Conservation (phyloP, 2,888 invertebrate genomes). For the Mantis religiosa region DNA sequence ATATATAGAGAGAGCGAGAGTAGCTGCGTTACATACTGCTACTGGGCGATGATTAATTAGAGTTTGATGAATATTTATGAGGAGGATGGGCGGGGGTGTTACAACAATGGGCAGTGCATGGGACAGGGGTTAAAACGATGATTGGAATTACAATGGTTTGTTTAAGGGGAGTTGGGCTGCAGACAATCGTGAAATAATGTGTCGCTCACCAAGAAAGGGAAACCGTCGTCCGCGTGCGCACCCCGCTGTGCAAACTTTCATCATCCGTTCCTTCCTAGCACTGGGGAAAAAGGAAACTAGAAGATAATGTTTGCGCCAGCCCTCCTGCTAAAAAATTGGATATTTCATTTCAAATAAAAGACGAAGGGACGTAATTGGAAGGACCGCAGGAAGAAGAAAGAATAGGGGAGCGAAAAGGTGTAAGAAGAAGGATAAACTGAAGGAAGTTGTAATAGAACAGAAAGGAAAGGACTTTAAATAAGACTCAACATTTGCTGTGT, state of each 20-base stretch:
- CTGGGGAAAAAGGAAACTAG: neutral
- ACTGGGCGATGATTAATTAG: conserved; percentile 45
- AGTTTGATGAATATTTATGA: conserved; percentile 47
- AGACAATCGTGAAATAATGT: conserved; percentile 26
- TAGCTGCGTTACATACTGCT: neutral
- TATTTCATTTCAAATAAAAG: neutral
- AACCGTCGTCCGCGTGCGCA: neutral
- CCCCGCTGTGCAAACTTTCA: neutral
- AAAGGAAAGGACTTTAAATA: too few species aligned
- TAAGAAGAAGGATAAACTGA: neutral
- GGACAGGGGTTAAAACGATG: conserved; percentile 25
- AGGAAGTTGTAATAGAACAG: too few species aligned
- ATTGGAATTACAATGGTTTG: conserved; percentile 27
- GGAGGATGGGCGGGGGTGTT: conserved; percentile 33
- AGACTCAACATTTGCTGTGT: too few species aligned
- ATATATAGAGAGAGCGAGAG: neutral
- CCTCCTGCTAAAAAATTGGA: neutral
- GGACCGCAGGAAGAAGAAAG: neutral
- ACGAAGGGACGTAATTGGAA: too few species aligned
- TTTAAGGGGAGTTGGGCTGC: conserved; percentile 13
- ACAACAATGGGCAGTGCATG: conserved; percentile 26
- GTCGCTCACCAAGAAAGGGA: neutral
- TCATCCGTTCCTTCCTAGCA: neutral
- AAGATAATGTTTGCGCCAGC: neutral
- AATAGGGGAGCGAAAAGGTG: neutral